Percentiles rank a stretch among this genome's conserved stretches.
Conservation (phyloP, 2,113 vertebrate genomes). For the Daubentonia madagascariensis region DNA sequence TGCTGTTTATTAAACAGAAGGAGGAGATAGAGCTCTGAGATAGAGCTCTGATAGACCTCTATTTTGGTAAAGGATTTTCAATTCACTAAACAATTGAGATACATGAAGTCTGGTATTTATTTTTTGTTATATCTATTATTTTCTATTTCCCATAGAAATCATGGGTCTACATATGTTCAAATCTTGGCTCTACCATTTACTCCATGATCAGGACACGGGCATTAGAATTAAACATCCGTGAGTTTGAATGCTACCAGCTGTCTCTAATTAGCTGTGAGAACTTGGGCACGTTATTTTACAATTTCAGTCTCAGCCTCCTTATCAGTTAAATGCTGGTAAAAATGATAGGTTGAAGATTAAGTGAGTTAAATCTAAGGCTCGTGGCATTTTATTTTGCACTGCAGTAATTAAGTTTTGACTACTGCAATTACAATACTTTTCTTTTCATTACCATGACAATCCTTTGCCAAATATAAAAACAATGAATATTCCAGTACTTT, state of each 20-base stretch:
- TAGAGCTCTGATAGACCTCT: background rate
- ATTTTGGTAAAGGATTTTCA: conserved; percentile 21
- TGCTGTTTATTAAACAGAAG: background rate
- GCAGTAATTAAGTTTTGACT: conserved; percentile 17
- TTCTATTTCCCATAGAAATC: background rate
- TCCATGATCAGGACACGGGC: background rate
- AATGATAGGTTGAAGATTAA: background rate
- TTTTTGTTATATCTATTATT: background rate
- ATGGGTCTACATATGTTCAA: background rate
- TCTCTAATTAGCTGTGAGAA: background rate
- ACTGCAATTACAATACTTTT: background rate
- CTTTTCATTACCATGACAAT: background rate
- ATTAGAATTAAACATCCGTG: background rate
- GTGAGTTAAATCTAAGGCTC: background rate
- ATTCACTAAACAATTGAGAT: background rate
- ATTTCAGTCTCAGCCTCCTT: background rate
- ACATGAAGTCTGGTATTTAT: background rate
- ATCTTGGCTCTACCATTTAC: background rate
- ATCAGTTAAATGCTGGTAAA: background rate
- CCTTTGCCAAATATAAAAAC: background rate
- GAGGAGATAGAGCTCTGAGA: background rate
- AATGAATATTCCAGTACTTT: background rate
- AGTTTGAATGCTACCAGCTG: background rate
- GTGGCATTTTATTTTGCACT: background rate
- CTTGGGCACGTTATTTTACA: conserved; percentile 10